phyloP scores from a whole-genome alignment of 2,113 vertebrate genomes.

The Calidris pygmaea region DNA sequence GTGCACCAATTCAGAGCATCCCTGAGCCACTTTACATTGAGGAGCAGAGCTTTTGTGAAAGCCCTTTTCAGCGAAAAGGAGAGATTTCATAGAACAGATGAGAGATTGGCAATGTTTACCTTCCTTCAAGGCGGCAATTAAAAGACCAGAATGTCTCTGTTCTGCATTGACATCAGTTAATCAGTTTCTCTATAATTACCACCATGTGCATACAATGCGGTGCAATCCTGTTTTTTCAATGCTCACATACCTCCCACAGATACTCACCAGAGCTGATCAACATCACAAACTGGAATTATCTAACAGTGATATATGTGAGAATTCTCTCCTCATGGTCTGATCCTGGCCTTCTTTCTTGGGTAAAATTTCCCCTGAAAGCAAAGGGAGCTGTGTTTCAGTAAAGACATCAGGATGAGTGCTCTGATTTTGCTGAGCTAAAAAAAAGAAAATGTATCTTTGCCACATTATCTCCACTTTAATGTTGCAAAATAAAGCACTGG shows the following conservation, averaged over 20 bases:
- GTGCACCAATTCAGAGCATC: neutral
- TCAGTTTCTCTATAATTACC: neutral
- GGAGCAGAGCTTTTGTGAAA: neutral
- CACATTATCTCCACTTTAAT: neutral
- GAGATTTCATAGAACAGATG: neutral
- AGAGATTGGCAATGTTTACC: neutral
- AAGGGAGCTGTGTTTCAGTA: neutral
- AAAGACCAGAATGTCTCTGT: neutral
- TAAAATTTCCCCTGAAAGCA: neutral
- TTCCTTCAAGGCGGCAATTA: neutral
- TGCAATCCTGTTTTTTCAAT: neutral
- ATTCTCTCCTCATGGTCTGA: neutral
- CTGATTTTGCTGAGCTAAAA: neutral
- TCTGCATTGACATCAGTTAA: neutral
- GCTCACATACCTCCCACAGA: neutral
- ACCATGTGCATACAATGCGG: neutral
- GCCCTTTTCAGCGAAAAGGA: neutral
- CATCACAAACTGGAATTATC: rapidly evolving
- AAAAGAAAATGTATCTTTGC: neutral
- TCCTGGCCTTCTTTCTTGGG: neutral
- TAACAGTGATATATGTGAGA: neutral
- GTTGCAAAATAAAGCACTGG: neutral
- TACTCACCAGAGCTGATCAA: neutral
- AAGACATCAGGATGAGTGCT: neutral
- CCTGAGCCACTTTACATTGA: neutral